Percentiles rank a stretch among this genome's conserved stretches.
These are phyloP conservation scores for Epistrophella euchroma DNA, from an alignment of 2,888 invertebrate genomes.

Conservation along the genomic window DNA sequence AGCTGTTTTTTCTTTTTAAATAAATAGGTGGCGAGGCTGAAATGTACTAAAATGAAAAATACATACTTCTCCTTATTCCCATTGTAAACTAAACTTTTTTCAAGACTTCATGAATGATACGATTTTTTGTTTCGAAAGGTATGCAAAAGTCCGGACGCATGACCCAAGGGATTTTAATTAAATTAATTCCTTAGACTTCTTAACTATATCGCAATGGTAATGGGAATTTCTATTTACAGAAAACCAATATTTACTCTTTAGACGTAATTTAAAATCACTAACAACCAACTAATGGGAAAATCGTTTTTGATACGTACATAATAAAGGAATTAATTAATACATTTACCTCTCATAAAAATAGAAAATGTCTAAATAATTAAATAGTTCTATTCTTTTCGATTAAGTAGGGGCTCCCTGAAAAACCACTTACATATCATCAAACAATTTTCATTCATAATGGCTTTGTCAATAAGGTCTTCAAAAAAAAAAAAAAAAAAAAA, in stretches of 20 bases:
- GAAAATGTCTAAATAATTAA: constrained; percentile 5
- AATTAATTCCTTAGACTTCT: too few relatives aligned
- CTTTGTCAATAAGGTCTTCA: neutral
- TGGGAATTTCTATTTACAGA: neutral
- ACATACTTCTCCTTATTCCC: too few relatives aligned
- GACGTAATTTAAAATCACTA: neutral
- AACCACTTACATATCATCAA: neutral
- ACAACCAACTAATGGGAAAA: neutral
- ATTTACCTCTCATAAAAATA: constrained; percentile 4
- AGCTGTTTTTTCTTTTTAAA: too few relatives aligned
- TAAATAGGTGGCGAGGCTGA: too few relatives aligned
- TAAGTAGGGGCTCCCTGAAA: neutral
- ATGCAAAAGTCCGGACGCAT: too few relatives aligned
- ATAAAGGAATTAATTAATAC: neutral
- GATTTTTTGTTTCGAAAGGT: too few relatives aligned
- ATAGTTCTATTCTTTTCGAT: neutral
- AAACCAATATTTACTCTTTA: neutral
- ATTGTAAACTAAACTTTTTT: too few relatives aligned
- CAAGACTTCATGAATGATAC: too few relatives aligned
- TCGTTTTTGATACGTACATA: neutral
- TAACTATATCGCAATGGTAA: too few relatives aligned
- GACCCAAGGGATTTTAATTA: too few relatives aligned
- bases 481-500: neutral
- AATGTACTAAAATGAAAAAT: too few relatives aligned
- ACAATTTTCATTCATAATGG: neutral